Evolutionary conservation across 2,113 vertebrate species (phyloP), one percentile per base, ranked within the genome.

Genomic region (Hemiprocne comata): DNA sequence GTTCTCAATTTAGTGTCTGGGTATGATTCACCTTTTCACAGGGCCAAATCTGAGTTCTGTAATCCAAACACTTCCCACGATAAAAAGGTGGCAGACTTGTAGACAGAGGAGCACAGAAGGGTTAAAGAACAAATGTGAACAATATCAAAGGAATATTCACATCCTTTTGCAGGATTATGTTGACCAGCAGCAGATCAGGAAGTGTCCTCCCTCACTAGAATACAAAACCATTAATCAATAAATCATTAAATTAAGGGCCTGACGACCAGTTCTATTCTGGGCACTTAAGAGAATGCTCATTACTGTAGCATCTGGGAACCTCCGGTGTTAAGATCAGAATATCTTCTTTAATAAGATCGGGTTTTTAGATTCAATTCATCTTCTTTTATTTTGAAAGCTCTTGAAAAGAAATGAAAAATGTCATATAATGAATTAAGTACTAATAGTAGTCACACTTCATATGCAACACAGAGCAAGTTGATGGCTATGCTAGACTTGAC

Each of bases 201-300:
- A 92, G 76, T 16, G 19, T 60, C 65, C 83, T 77, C 48, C 34
- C 57, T 81, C 80, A 78, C 55, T 51, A 71, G 90, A 93, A 95
- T 67, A 88, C 65, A 95, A 74, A 90, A 69, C 31, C 57, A 86
- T 93, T 84, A 86, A 93, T 90, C 90, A 90, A 90, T 93, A 96
- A 90, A 94, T 94, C 87, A 94, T 84, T 93, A 94, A 70, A 95
- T 95, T 94, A 93, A 64, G 65, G 31, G 73, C 34, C 83, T 90
- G 83, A 78, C 0, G 0, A 92, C 80, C 69, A 71, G 53, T 55
- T 92, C 89, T 85, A 72, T 67, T 84, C 83, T 29, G 28, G 44
- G 75, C 69, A 51, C 72, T 93, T 83, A 46, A 46, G 3, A 91
- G 83, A 96, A 95, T 84, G 79, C 34, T 93, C 88, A 96, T 95